Percentiles rank a stretch among this genome's conserved stretches.
These are phyloP conservation scores for Sapayoa aenigma DNA, from an alignment of 2,113 vertebrate genomes.

Conservation along the genomic window DNA sequence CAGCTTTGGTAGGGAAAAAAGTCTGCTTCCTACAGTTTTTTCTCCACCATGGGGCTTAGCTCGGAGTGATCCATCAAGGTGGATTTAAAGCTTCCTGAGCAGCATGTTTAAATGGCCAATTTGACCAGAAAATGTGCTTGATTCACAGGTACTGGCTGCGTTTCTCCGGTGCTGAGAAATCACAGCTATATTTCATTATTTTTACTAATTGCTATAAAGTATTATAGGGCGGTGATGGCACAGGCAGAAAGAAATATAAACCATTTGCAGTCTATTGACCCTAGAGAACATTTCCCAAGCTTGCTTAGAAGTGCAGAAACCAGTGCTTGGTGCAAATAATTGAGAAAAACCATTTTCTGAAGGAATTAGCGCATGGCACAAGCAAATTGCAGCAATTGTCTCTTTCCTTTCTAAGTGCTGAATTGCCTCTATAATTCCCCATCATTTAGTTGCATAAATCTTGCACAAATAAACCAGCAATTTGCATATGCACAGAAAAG, in stretches of 20 bases:
- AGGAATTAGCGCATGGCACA: constrained; percentile 28
- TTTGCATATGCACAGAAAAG: constrained; percentile 61
- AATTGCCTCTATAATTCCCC: constrained; percentile 65
- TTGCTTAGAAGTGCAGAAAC: constrained; percentile 29
- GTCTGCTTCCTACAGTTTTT: not conserved
- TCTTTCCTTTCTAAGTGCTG: constrained; percentile 49
- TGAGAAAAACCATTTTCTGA: constrained; percentile 24
- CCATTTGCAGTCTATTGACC: not conserved
- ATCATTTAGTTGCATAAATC: constrained; percentile 68
- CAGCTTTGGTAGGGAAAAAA: not conserved
- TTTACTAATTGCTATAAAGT: constrained; percentile 50
- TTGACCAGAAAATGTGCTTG: constrained; percentile 23
- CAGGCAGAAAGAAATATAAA: not conserved
- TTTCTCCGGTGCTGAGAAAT: not conserved
- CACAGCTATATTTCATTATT: constrained; percentile 36
- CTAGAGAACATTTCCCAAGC: not conserved
- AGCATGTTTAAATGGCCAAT: constrained; percentile 12
- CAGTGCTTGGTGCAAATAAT: not conserved
- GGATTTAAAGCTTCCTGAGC: constrained; percentile 51
- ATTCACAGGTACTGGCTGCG: not conserved
- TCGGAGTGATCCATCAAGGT: not conserved
- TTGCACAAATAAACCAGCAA: constrained; percentile 56
- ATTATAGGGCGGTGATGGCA: not conserved
- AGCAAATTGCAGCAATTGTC: constrained; percentile 67
- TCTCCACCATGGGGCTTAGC: not conserved